Evolutionary conservation across 23 tunicate species (phyloP).

Genomic region (Trididemnum nubilum): DNA sequence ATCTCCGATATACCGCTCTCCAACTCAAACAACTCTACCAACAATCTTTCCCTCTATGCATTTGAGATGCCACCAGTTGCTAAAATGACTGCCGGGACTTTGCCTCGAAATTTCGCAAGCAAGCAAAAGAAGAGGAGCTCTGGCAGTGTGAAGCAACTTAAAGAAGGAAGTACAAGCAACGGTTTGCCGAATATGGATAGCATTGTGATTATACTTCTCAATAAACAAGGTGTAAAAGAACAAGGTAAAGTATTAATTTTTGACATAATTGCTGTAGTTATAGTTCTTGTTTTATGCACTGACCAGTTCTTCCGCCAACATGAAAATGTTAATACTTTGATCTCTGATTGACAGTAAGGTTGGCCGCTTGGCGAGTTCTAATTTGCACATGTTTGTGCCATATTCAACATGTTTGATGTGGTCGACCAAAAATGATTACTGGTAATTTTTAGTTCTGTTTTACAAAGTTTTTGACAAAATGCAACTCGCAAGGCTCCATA

Average conservation of each 20-base stretch:
- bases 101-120: constrained; percentile 88
- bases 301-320: no score
- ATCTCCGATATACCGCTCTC: constrained; percentile 50
- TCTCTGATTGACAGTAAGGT: no score
- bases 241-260: constrained; percentile 68
- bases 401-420: no score
- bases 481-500: no score
- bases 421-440: no score
- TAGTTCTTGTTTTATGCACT: no score
- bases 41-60: constrained; percentile 52
- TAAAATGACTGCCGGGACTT: constrained; percentile 87
- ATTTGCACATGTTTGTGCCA: no score
- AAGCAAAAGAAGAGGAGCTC: constrained; percentile 57
- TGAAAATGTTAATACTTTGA: no score
- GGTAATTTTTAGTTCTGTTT: no score
- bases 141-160: constrained; percentile 36
- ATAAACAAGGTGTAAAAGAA: constrained; percentile 54
- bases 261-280: no score
- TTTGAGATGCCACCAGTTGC: constrained; percentile 84
- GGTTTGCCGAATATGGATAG: constrained; percentile 29
- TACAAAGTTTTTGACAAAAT: no score
- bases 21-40: constrained; percentile 19
- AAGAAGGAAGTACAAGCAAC: not conserved
- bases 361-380: no score
- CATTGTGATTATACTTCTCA: constrained; percentile 59